phyloP scores from a whole-genome alignment of 2,888 invertebrate species.

The Acanthopleura granulata region DNA sequence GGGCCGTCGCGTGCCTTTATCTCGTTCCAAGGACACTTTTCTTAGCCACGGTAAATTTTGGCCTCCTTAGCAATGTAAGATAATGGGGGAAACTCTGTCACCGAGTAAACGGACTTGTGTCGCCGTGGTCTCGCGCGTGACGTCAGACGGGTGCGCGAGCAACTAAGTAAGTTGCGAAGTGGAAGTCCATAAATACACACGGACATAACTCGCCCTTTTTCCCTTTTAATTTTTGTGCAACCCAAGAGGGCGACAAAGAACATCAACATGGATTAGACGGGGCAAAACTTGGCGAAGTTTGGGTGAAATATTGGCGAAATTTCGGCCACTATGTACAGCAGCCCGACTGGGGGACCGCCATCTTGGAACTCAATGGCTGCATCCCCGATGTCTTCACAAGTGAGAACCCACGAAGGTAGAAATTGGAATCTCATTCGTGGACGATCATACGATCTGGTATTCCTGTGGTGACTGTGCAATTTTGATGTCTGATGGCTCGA shows the following conservation, averaged over 20 bases:
- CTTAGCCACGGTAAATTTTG: not conserved
- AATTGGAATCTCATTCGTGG: not conserved
- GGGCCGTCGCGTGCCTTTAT: not conserved
- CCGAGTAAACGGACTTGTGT: not conserved
- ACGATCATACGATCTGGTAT: not conserved
- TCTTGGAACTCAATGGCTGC: conserved; percentile 40
- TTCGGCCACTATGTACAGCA: conserved; percentile 41
- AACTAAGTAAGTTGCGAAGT: conserved; percentile 16
- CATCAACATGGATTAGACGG: not conserved
- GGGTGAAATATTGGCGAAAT: conserved; percentile 8
- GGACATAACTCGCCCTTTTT: not conserved
- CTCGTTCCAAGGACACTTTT: not conserved
- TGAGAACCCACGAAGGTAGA: conserved; percentile 10
- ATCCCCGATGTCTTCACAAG: conserved; percentile 17
- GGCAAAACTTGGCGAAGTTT: not conserved
- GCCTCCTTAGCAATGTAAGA: not conserved
- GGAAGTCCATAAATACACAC: conserved; percentile 13
- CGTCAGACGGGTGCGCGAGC: conserved; percentile 17
- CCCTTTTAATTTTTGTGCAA: conserved; percentile 6
- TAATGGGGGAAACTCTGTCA: not conserved
- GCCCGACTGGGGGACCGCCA: conserved; percentile 52
- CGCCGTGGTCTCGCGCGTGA: conserved; percentile 12
- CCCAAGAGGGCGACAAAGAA: not conserved
- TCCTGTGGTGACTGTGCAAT: no score
- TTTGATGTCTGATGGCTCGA: no score